Evolutionary conservation across 2,888 invertebrate genomes (phyloP).

Genomic region (Diabrotica balteata): DNA sequence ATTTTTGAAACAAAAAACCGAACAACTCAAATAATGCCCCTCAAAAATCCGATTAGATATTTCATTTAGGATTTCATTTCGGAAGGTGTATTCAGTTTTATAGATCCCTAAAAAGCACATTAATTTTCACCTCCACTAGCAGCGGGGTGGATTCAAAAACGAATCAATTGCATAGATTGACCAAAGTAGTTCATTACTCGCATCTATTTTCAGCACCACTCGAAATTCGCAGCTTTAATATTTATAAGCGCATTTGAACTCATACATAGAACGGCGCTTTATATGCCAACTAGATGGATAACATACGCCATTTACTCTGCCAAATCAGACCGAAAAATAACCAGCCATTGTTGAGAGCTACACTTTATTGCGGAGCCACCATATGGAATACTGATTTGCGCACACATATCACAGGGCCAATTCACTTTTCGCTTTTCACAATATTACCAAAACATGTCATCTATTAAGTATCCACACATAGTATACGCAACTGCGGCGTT

Average conservation of each 20-base stretch:
- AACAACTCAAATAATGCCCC: no score
- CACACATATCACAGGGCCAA: slow-evolving; percentile 41
- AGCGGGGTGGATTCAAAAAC: slow-evolving; percentile 6
- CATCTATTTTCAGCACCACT: slow-evolving; percentile 38
- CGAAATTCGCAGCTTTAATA: slow-evolving; percentile 42
- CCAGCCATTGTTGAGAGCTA: slow-evolving; percentile 55
- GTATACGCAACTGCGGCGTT: slow-evolving; percentile 5
- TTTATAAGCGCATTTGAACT: slow-evolving; percentile 46
- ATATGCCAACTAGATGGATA: slow-evolving; percentile 55
- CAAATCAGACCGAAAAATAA: slow-evolving; percentile 57
- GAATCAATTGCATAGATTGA: slow-evolving; percentile 22
- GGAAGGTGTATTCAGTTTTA: not conserved
- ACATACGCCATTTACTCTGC: slow-evolving; percentile 57
- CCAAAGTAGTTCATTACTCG: slow-evolving; percentile 27
- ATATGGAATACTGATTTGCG: slow-evolving; percentile 55
- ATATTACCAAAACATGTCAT: slow-evolving; percentile 48
- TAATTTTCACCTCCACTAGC: not conserved
- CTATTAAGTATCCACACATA: slow-evolving; percentile 41
- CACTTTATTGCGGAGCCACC: slow-evolving; percentile 53
- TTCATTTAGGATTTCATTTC: no score
- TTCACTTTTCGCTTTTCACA: slow-evolving; percentile 43
- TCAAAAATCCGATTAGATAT: no score
- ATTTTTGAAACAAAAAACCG: no score
- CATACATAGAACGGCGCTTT: slow-evolving; percentile 47
- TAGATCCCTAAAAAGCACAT: not conserved